Base-by-base conservation (phyloP, 64 coral and sea anemone species). In the Dendronephthya gigantea region DNA sequence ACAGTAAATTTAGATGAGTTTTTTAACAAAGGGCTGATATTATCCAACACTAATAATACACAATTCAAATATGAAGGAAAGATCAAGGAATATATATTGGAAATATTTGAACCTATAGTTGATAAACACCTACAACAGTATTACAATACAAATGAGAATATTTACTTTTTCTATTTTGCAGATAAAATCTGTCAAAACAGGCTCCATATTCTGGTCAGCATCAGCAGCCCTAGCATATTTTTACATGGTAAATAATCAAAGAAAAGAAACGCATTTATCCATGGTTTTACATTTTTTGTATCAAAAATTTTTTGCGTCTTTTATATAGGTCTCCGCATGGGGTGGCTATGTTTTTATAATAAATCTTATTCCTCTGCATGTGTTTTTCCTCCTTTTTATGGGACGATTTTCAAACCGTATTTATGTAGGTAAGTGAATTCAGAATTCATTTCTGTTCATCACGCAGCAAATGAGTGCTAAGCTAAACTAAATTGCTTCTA, bases 301-400 rank as follows among this genome's bases (percentile, higher is more conserved):
- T 52, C 50, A 52, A 23, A 7, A n/a, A 62, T 81, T 3, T 25
- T 68, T 91, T 31, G 13, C 1, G 59, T 37, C 30, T 65, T 39
- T 50, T 40, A 27, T 47, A 68, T 58, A 98, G 95, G 95, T 98
- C 1, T 98, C 95, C 31, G 95, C 95, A 1, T 98, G 95, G 95
- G 95, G 95, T 90, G 95, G 95, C 50, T 98, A 98, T 83, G 95
- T 98, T 19, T 98, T 98, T 65, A 98, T 98, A 38, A 98, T 98
- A 48, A 98, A 98, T 59, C 51, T 98, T 23, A 98, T 98, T 83
- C 95, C 95, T 85, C 95, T 98, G 56, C 95, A 98, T 66, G 92
- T 98, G 11, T 98, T 93, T 84, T 98, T 98, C 69, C 83, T 98
- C 19, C 87, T 98, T 37, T 51, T 98, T 13, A 93, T 98, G 95